These are phyloP conservation scores for Petaurus breviceps DNA, from an alignment of 2,113 vertebrate genomes.

Conservation along the genomic window DNA sequence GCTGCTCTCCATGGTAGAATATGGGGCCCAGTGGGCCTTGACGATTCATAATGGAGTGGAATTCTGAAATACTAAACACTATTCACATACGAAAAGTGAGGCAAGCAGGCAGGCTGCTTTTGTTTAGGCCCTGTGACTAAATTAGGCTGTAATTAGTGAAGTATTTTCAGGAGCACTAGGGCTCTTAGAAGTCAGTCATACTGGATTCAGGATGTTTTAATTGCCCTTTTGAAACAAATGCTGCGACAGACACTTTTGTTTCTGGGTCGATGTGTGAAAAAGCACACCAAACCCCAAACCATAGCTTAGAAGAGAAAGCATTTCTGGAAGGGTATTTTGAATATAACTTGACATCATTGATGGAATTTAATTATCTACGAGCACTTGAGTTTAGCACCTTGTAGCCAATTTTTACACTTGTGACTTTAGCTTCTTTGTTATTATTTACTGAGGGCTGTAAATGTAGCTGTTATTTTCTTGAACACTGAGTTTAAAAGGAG, in stretches of 20 bases:
- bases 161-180: constrained; percentile 60
- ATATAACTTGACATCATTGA: constrained; percentile 63
- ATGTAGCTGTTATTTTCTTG: constrained; percentile 57
- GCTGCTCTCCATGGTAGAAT: constrained; percentile 30
- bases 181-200: constrained; percentile 55
- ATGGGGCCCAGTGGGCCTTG: not conserved
- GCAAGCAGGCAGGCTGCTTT: constrained; percentile 55
- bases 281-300: constrained; percentile 39
- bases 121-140: constrained; percentile 65
- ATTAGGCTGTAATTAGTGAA: constrained; percentile 64
- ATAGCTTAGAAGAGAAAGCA: constrained; percentile 65
- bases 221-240: constrained; percentile 69
- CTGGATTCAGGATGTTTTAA: constrained; percentile 65
- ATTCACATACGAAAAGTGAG: constrained; percentile 66
- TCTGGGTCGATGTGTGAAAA: constrained; percentile 40
- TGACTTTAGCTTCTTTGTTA: constrained; percentile 56
- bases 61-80: constrained; percentile 39
- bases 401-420: constrained; percentile 72
- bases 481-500: constrained; percentile 15
- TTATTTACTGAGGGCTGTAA: constrained; percentile 64
- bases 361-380: constrained; percentile 78
- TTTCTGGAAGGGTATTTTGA: constrained; percentile 77
- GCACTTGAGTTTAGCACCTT: constrained; percentile 76
- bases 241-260: constrained; percentile 67
- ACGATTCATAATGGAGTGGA: constrained; percentile 9